These are phyloP conservation scores for Rhinichthys klamathensis DNA, from an alignment of 2,113 vertebrate genomes.

Conservation along the genomic window DNA sequence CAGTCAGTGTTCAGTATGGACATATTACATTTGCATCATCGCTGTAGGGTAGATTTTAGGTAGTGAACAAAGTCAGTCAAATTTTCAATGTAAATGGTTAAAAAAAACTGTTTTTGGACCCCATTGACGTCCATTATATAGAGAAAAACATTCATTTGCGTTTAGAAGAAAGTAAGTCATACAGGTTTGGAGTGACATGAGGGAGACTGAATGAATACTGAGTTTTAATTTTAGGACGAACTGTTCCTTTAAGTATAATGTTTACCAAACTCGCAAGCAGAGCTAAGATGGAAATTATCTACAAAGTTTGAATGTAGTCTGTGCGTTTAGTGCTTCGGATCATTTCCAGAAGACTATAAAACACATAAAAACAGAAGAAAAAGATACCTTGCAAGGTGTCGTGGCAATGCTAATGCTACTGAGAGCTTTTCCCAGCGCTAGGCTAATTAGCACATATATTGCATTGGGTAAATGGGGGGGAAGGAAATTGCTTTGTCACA, in stretches of 20 bases:
- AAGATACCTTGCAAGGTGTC: neutral
- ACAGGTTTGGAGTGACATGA: neutral
- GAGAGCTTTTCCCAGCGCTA: conserved; percentile 10
- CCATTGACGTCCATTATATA: neutral
- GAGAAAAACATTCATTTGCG: neutral
- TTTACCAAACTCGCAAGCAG: neutral
- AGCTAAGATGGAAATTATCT: neutral
- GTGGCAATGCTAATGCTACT: neutral
- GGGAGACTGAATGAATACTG: neutral
- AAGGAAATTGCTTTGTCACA: conserved; percentile 44
- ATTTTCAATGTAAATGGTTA: neutral
- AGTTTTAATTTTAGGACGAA: neutral
- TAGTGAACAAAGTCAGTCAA: neutral
- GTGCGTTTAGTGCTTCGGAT: neutral
- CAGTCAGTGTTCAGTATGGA: neutral
- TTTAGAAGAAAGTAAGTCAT: neutral
- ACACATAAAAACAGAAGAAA: neutral
- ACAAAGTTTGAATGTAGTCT: neutral
- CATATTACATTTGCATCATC: neutral
- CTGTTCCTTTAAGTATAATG: conserved; percentile 9
- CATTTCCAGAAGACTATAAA: neutral
- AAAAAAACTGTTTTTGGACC: neutral
- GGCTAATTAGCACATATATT: conserved; percentile 53
- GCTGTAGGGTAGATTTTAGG: neutral
- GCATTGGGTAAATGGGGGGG: neutral